Evolutionary conservation across 2,888 invertebrate genomes (phyloP).

Genomic region (Caenorhabditis virilis): DNA sequence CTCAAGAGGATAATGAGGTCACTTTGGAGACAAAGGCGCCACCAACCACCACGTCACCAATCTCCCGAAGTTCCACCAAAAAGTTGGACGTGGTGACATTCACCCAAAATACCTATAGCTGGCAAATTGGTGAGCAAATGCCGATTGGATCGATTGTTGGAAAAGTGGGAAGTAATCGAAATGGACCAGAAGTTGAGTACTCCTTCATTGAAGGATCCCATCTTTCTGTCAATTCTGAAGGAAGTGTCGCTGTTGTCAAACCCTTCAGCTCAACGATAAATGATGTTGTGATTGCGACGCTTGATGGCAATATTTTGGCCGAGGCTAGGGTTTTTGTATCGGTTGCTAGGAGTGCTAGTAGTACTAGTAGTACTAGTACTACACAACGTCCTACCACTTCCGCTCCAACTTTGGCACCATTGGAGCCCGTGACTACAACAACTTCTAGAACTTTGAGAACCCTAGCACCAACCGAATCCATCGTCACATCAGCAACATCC

Average conservation of each 20-base stretch:
- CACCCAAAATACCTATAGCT: conserved; percentile 16
- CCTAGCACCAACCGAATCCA: background rate
- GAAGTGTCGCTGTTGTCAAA: conserved; percentile 25
- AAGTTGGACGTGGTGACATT: conserved; percentile 2
- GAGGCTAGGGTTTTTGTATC: conserved; percentile 31
- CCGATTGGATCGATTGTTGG: conserved; percentile 42
- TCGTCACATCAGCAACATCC: background rate
- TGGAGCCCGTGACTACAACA: background rate
- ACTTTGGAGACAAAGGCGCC: conserved; percentile 7
- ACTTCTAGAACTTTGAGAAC: background rate
- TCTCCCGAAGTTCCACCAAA: background rate
- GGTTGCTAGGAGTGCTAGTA: background rate
- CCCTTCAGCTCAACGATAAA: conserved; percentile 25
- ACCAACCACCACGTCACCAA: background rate
- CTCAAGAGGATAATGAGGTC: conserved; percentile 14
- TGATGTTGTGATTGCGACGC: conserved; percentile 36
- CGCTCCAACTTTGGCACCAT: background rate
- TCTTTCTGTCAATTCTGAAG: conserved; percentile 30
- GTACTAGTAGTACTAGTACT: conserved; percentile 5
- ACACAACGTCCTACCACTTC: background rate
- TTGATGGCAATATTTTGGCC: conserved; percentile 21
- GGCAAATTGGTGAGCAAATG: conserved; percentile 6
- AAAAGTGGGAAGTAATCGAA: conserved; percentile 6
- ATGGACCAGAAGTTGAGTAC: conserved; percentile 6
- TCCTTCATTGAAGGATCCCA: conserved; percentile 17